Evolutionary conservation across 2,113 vertebrate species (phyloP).

Genomic region (Ceyx cyanopectus): DNA sequence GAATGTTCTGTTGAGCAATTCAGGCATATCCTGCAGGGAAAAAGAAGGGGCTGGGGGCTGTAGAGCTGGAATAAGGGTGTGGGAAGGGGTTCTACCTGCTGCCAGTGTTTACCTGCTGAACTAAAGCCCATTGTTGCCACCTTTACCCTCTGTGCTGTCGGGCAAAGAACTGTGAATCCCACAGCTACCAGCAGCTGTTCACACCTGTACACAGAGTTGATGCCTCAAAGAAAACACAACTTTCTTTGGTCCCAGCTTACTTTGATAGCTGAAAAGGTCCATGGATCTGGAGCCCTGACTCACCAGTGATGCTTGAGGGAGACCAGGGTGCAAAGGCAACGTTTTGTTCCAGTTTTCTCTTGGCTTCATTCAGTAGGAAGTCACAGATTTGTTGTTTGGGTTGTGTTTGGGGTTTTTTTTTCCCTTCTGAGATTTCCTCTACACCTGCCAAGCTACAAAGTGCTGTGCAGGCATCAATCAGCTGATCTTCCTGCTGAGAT

Average conservation of each 20-base stretch:
- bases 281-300: not conserved
- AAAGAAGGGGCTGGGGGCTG: not conserved
- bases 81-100: not conserved
- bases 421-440: not conserved
- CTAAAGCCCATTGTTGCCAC: not conserved
- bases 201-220: not conserved
- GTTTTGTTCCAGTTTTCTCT: not conserved
- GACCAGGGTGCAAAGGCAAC: not conserved
- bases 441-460: not conserved
- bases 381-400: not conserved
- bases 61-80: not conserved
- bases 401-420: not conserved
- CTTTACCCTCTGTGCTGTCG: not conserved
- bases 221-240: not conserved
- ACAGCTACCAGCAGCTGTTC: not conserved
- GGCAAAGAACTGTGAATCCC: not conserved
- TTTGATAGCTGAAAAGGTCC: not conserved
- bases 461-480: not conserved
- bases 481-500: not conserved
- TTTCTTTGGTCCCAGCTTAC: fast-evolving
- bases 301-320: not conserved
- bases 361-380: not conserved
- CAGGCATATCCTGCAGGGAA: not conserved
- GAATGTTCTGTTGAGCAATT: not conserved
- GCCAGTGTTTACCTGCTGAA: not conserved